Evolutionary conservation across 1,140 invertebrate genomes (phyloP), one percentile per base, ranked within the genome.

Genomic region (Cydia amplana): DNA sequence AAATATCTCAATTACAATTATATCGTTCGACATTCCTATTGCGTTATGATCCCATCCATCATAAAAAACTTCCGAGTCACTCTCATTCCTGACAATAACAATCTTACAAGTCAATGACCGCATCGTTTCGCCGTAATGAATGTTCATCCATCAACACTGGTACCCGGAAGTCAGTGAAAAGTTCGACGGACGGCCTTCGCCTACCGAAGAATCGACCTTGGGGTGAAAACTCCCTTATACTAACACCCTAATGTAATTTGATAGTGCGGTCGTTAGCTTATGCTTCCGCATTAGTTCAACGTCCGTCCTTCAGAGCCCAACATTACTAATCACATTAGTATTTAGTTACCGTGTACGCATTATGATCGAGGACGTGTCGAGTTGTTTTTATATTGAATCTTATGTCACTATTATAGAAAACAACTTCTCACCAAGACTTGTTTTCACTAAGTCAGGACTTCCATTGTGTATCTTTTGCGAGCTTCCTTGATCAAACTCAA

Each of bases 181-280:
- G 87, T 87, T 91, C 87, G 80, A 83, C 75, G 84, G 10, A 82
- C 85, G 87, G 82, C 89, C 85, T 89, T 85, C 78, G 79, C 79
- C 74, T 78, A 23, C 43, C 63, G 32, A 70, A 70, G 65, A 70
- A 70, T 70, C 80, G 86, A 85, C 87, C 89, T 90, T 89, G 84
- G 79, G 51, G 76, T 82, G 78, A 73, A 55, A 76, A 70, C 32
- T 40, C 65, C 65, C 65, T 70, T 40, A 70, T 70, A 70, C 65
- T 32, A 70, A 70, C 18, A 64, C 65, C 65, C 65, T 40, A 36
- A 70, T 70, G 65, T 70, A 43, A 70, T 70, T 70, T 70, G 72
- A 79, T 51, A 65, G 55, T 18, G 23, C 18, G 74, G 65, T 63
- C 49, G 46, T 72, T 72, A 40, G 64, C 74, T 65, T 72, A 43